phyloP scores from a whole-genome alignment of 2,797 vertebrate species.

The Sebastiscus tertius region DNA sequence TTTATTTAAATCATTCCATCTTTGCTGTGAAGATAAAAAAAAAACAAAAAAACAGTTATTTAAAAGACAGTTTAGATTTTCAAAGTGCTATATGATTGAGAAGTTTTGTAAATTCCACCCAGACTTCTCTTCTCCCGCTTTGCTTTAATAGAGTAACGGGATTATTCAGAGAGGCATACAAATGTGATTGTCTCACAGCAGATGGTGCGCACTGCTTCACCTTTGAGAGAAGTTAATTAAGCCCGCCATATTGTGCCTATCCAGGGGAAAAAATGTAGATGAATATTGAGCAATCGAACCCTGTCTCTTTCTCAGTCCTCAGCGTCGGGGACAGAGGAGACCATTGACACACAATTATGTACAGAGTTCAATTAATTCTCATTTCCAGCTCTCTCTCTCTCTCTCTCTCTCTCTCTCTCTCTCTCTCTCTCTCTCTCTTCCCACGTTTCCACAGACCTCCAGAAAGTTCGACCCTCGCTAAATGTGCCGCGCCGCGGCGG shows the following conservation, averaged over 20 bases:
- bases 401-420: slow-evolving; percentile 68
- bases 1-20: not conserved
- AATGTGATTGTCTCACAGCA: slow-evolving; percentile 99
- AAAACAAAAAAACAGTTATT: not conserved
- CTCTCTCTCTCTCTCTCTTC: slow-evolving; percentile 81
- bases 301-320: slow-evolving; percentile 91
- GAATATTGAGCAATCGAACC: slow-evolving; percentile 99
- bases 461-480: slow-evolving; percentile 89
- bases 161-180: slow-evolving; percentile 97
- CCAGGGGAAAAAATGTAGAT: slow-evolving; percentile 97
- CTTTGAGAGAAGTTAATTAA: slow-evolving; percentile 99
- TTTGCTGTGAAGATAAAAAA: not conserved
- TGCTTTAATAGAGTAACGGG: slow-evolving; percentile 88
- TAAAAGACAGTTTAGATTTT: slow-evolving; percentile 30
- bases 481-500: slow-evolving; percentile 87
- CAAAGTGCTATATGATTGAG: slow-evolving; percentile 76
- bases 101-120: slow-evolving; percentile 79
- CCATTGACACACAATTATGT: slow-evolving; percentile 94
- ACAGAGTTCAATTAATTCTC: slow-evolving; percentile 95
- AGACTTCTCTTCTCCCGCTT: slow-evolving; percentile 56
- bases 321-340: slow-evolving; percentile 89
- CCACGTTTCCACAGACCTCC: slow-evolving; percentile 92
- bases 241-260: slow-evolving; percentile 98
- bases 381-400: slow-evolving; percentile 81
- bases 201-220: slow-evolving; percentile 99